Percentiles rank a stretch among this genome's conserved stretches.
Conservation (phyloP, 2,113 vertebrate species). For the Anguilla japonica region DNA sequence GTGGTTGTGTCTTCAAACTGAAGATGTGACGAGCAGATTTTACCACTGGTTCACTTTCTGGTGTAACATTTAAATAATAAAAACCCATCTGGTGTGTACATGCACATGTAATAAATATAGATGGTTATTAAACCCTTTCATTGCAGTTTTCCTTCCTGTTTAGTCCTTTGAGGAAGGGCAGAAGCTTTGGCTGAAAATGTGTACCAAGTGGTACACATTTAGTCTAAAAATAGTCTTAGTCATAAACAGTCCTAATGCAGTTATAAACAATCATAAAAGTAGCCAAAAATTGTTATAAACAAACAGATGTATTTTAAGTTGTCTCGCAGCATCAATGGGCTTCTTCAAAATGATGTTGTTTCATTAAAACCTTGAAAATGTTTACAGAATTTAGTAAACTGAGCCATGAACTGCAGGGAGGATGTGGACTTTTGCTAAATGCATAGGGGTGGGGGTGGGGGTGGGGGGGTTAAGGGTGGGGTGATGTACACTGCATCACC, state of each 20-base stretch:
- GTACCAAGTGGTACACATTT: background rate
- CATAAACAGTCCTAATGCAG: too few relatives aligned
- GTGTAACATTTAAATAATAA: background rate
- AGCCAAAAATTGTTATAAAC: too few relatives aligned
- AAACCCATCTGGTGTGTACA: background rate
- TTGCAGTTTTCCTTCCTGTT: background rate
- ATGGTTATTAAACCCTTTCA: background rate
- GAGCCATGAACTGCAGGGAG: too few relatives aligned
- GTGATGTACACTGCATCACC: background rate
- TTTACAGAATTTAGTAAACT: too few relatives aligned
- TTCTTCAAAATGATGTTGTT: too few relatives aligned
- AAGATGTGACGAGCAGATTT: background rate
- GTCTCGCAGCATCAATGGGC: too few relatives aligned
- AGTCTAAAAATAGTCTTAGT: background rate
- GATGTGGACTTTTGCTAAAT: too few relatives aligned
- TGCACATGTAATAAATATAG: conserved; percentile 15
- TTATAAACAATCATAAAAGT: too few relatives aligned
- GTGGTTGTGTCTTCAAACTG: background rate
- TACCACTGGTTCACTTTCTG: conserved; percentile 1
- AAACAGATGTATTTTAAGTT: too few relatives aligned
- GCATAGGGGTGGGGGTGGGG: too few relatives aligned
- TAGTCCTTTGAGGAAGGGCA: background rate
- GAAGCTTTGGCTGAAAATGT: background rate
- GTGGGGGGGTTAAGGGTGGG: too few relatives aligned
- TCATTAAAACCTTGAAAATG: too few relatives aligned